Evolutionary conservation across 2,888 invertebrate genomes (phyloP).

Genomic region (Ramazzottius varieornatus): DNA sequence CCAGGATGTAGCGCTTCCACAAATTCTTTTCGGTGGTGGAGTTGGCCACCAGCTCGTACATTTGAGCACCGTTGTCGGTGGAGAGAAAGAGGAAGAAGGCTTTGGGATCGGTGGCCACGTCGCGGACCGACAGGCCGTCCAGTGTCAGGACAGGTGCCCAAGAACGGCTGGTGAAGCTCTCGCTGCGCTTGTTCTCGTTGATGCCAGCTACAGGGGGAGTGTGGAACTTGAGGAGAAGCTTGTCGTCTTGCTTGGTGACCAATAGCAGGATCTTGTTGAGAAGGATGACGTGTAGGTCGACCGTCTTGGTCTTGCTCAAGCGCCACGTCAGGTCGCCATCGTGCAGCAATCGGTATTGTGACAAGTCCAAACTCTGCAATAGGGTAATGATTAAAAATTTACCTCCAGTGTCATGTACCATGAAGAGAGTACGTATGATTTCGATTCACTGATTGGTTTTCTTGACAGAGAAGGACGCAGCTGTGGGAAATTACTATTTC

Average conservation of each 20-base stretch:
- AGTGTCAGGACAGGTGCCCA: background rate
- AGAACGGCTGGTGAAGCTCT: background rate
- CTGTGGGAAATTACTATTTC: too few species aligned
- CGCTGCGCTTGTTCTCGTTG: background rate
- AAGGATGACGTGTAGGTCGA: slow-evolving; percentile 51
- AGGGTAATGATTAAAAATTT: slow-evolving; percentile 7
- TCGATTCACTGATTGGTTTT: too few species aligned
- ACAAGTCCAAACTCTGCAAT: slow-evolving; percentile 44
- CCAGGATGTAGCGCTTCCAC: slow-evolving; percentile 23
- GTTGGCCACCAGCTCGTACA: slow-evolving; percentile 54
- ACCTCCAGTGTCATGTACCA: too few species aligned
- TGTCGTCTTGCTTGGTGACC: slow-evolving; percentile 54
- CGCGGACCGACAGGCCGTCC: background rate
- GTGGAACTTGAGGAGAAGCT: slow-evolving; percentile 46
- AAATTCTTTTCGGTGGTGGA: slow-evolving; percentile 50
- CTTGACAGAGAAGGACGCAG: too few species aligned
- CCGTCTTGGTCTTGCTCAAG: slow-evolving; percentile 35
- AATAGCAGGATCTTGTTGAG: slow-evolving; percentile 58
- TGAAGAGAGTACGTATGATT: too few species aligned
- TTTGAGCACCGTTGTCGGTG: slow-evolving; percentile 30
- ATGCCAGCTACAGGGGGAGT: slow-evolving; percentile 12
- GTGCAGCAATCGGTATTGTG: slow-evolving; percentile 46
- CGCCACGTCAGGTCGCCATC: slow-evolving; percentile 60
- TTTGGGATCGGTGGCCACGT: background rate
- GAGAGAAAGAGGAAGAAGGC: slow-evolving; percentile 45